Evolutionary conservation across 1,140 invertebrate genomes (phyloP).

Genomic region (Littorina saxatilis): DNA sequence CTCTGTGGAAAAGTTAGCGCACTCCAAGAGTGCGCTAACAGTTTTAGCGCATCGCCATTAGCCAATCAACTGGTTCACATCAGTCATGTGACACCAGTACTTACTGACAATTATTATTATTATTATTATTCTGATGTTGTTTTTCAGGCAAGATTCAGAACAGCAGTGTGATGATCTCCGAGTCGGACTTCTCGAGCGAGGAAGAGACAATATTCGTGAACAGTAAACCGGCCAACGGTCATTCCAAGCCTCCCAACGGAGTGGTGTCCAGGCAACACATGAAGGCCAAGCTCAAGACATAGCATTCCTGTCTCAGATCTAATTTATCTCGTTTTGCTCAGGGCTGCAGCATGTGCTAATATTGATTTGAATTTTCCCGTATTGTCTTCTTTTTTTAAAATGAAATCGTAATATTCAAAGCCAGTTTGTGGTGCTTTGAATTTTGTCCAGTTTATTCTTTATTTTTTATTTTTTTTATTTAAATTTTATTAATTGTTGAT

Average conservation of each 20-base stretch:
- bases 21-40: no score
- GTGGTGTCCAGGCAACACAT: conserved; percentile 54
- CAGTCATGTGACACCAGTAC: no score
- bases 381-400: no score
- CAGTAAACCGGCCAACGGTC: conserved; percentile 61
- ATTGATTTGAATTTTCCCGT: no score
- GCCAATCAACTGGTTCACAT: no score
- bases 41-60: no score
- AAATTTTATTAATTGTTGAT: no score
- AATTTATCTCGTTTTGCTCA: background rate
- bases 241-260: conserved; percentile 61
- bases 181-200: conserved; percentile 77
- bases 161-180: conserved; percentile 80
- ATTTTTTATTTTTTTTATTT: conserved; percentile 4
- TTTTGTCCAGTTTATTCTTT: background rate
- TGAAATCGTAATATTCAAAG: no score
- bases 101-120: no score
- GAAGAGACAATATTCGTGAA: conserved; percentile 73
- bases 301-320: conserved; percentile 2
- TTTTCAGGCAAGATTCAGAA: conserved; percentile 75
- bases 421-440: background rate
- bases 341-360: background rate
- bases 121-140: no score
- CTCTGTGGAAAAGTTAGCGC: no score
- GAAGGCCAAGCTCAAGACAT: conserved; percentile 59